These are phyloP conservation scores for Harpagifer antarcticus DNA, from an alignment of 2,797 vertebrate genomes.

Conservation along the genomic window DNA sequence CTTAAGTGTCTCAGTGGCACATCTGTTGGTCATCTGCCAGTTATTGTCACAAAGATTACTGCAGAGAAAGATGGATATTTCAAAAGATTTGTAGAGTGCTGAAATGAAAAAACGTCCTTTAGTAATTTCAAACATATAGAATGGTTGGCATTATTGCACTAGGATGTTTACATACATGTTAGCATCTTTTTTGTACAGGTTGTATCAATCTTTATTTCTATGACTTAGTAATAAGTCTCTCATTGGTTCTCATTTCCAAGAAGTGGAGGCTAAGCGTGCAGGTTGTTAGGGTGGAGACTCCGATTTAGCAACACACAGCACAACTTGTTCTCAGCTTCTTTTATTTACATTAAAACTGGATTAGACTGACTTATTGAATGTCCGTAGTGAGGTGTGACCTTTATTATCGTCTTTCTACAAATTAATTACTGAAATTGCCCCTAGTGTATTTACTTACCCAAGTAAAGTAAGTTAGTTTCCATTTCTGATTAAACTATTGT, in stretches of 20 bases:
- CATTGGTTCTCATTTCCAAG: slow-evolving; percentile 62
- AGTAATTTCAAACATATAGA: not conserved
- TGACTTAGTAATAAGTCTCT: slow-evolving; percentile 66
- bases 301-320: slow-evolving; percentile 29
- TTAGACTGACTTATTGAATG: slow-evolving; percentile 4
- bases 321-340: slow-evolving; percentile 21
- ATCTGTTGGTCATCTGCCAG: slow-evolving; percentile 55
- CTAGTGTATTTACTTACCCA: too few species aligned
- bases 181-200: slow-evolving; percentile 11
- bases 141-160: not conserved
- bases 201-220: slow-evolving; percentile 31
- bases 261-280: slow-evolving; percentile 33
- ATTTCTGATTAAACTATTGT: not conserved
- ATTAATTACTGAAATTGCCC: not conserved
- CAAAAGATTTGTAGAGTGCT: not conserved
- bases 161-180: not conserved
- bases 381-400: not conserved
- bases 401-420: not conserved
- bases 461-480: too few species aligned
- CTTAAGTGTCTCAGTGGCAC: slow-evolving; percentile 35
- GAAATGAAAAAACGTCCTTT: not conserved
- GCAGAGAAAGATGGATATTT: too few species aligned
- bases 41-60: slow-evolving; percentile 30
- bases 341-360: slow-evolving; percentile 6
- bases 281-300: slow-evolving; percentile 36